Base-by-base conservation (phyloP, 2,797 vertebrate species). In the Hydrolagus colliei region DNA sequence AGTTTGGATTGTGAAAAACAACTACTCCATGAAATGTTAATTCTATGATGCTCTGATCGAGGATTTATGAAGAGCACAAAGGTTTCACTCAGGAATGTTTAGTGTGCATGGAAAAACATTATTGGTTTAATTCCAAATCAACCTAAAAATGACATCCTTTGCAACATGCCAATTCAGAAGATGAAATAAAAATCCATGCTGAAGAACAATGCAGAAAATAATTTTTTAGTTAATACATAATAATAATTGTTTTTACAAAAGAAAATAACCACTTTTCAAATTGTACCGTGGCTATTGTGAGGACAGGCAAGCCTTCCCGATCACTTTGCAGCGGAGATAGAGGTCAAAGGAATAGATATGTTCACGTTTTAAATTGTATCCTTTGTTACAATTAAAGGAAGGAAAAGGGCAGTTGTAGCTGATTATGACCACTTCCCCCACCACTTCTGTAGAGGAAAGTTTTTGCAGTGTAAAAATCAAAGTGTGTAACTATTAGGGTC, bases 371-470 rank as follows among this genome's bases (percentile, higher is more conserved):
- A 87, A 88, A 89, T 86, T 87, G 86, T 85, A 86, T 86, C 85
- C 75, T 86, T 85, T 89, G 86, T 90, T 89, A 89, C 88, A 90
- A 88, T 89, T 87, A 88, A 86, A 89, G 88, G 89, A 91, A 89
- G 88, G 86, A 89, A 87, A 85, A 88, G 87, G 88, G 75, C 52
- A 68, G 20, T 86, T 76, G 18, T 72, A 86, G 86, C 68, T 86
- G 85, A 87, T 67, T 85, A 86, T 85, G 86, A 41, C 22, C 86
- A 80, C 78, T 85, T 84, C 20, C 86, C 86, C 84, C 86, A 41
- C 22, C 86, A 80, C 78, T 85, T 84, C 20, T 59, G 9, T 12
- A 77, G 52, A 61, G 20, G 61, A 77, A 77, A 61, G 9, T 61
- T 77, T 41, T 77, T 61, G 18, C 9, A 6, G n/a, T 77, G 52